A percentile compares a stretch with the other conserved stretches of the same genome.
Evolutionary conservation across 2,888 invertebrate genomes (phyloP).

Genomic region (Artemia sinica): DNA sequence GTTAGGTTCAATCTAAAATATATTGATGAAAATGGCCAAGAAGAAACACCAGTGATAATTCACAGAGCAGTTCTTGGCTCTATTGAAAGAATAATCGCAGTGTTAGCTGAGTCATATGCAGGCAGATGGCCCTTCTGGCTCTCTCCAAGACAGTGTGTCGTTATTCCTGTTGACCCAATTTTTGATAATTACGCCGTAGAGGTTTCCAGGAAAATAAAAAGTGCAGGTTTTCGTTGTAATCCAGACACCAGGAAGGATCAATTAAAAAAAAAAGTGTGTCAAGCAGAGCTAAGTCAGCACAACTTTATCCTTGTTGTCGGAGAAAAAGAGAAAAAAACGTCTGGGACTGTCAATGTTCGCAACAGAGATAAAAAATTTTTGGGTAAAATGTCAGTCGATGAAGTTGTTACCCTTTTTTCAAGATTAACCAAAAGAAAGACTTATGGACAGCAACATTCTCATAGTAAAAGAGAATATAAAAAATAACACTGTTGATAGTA

Average conservation of each 20-base stretch:
- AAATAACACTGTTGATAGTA: too few relatives aligned
- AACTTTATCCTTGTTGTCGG: slow-evolving; percentile 96
- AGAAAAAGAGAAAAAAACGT: slow-evolving; percentile 33
- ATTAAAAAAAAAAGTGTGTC: slow-evolving; percentile 96
- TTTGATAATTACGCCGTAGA: slow-evolving; percentile 72
- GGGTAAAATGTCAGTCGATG: too few relatives aligned
- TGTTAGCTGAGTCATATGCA: slow-evolving; percentile 89
- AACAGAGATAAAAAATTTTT: too few relatives aligned
- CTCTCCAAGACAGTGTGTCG: slow-evolving; percentile 79
- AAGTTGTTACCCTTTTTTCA: too few relatives aligned
- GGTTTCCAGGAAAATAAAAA: slow-evolving; percentile 53
- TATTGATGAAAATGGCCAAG: slow-evolving; percentile 58
- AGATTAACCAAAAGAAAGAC: too few relatives aligned
- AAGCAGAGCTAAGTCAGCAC: slow-evolving; percentile 85
- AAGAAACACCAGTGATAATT: slow-evolving; percentile 86
- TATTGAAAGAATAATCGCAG: slow-evolving; percentile 93
- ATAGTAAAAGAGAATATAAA: too few relatives aligned
- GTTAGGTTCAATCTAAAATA: slow-evolving; percentile 69
- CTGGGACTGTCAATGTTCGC: background rate
- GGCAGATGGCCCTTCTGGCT: slow-evolving; percentile 99
- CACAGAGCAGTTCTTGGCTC: slow-evolving; percentile 94
- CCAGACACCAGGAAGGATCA: slow-evolving; percentile 79
- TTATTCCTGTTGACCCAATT: slow-evolving; percentile 75
- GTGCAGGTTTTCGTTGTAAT: slow-evolving; percentile 77
- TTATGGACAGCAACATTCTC: too few relatives aligned